Conservation (phyloP, 2,888 invertebrate species). For the Tenthredo amoena region DNA sequence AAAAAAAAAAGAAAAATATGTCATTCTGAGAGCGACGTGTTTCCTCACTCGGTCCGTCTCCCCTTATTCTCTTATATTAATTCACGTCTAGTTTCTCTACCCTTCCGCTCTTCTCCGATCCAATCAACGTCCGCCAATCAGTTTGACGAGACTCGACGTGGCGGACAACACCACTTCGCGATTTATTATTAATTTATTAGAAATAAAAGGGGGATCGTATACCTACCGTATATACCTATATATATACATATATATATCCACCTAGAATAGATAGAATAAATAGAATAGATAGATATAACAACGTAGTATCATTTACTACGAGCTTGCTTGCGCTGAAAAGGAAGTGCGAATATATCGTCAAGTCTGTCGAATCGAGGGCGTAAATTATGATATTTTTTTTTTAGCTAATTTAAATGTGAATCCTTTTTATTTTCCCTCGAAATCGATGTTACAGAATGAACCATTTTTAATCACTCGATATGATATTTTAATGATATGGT, state of each 20-base stretch:
- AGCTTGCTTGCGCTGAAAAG: background rate
- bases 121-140: slow-evolving; percentile 18
- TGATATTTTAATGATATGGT: no score
- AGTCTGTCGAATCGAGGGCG: background rate
- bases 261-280: background rate
- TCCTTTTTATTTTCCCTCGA: background rate
- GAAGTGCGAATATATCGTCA: background rate
- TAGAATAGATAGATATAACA: background rate
- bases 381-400: background rate
- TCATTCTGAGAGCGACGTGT: slow-evolving; percentile 31
- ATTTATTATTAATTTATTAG: slow-evolving; percentile 35
- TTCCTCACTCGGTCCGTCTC: background rate
- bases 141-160: background rate
- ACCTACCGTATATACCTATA: background rate
- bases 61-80: background rate
- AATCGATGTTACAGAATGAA: background rate
- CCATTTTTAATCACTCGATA: no score
- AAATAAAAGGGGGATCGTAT: background rate
- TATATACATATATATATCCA: background rate
- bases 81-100: slow-evolving; percentile 7
- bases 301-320: background rate
- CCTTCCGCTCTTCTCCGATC: slow-evolving; percentile 17
- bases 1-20: background rate
- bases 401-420: background rate
- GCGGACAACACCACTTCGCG: background rate